These are phyloP conservation scores for Drosophila austrosaltans DNA, from an alignment of 2,888 invertebrate species.

Conservation along the genomic window DNA sequence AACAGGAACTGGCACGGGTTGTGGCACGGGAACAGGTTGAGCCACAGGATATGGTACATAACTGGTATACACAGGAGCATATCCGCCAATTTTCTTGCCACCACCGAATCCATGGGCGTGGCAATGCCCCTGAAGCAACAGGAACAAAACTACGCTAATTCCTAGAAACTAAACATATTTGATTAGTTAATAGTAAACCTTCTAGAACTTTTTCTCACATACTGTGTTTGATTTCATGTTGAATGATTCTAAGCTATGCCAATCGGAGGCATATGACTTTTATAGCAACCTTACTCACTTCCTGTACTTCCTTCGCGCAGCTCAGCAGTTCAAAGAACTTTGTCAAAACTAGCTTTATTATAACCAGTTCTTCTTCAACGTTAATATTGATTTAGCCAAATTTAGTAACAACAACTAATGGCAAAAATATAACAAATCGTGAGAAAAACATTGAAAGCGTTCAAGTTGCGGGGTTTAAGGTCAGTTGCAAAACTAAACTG, in stretches of 20 bases:
- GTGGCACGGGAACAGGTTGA: constrained; percentile 62
- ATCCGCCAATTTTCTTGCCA: constrained; percentile 63
- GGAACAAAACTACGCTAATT: constrained; percentile 24
- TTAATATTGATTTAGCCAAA: constrained; percentile 42
- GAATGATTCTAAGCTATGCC: constrained; percentile 49
- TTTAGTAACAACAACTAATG: constrained; percentile 65
- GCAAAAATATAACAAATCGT: constrained; percentile 53
- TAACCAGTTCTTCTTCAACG: constrained; percentile 54
- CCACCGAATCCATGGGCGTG: constrained; percentile 66
- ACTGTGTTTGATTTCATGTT: constrained; percentile 54
- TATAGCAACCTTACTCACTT: constrained; percentile 58
- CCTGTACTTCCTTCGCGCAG: constrained; percentile 64
- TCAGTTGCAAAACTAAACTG: constrained; percentile 26
- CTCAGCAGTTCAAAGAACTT: constrained; percentile 67
- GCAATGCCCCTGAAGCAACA: constrained; percentile 38
- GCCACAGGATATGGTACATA: constrained; percentile 60
- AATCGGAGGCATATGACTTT: constrained; percentile 45
- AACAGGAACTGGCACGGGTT: constrained; percentile 59
- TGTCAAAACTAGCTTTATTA: constrained; percentile 29
- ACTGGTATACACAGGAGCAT: constrained; percentile 48
- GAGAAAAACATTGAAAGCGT: constrained; percentile 73
- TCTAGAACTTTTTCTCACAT: constrained; percentile 32
- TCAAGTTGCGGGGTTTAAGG: constrained; percentile 69
- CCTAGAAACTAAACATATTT: constrained; percentile 1
- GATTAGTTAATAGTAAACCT: not conserved